phyloP scores from a whole-genome alignment of 2,888 invertebrate species.

The Scaptodrosophila latifasciaeformis region DNA sequence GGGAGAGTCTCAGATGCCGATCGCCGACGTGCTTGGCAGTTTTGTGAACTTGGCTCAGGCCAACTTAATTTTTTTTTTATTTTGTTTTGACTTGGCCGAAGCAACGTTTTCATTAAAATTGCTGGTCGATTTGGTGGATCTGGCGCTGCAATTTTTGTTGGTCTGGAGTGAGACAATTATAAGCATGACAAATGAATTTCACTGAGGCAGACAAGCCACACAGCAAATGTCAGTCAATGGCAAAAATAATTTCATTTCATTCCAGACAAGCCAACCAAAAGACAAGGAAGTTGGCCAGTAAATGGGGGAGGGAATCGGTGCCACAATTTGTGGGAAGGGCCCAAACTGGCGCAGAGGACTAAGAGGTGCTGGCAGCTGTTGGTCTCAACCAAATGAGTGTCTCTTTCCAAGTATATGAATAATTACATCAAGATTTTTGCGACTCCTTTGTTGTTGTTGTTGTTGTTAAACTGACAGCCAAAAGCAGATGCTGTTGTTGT shows the following conservation, averaged over 20 bases:
- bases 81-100: too few species aligned
- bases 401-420: slow-evolving; percentile 44
- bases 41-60: too few species aligned
- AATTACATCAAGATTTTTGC: slow-evolving; percentile 66
- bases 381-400: slow-evolving; percentile 8
- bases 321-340: background rate
- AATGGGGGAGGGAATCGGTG: slow-evolving; percentile 30
- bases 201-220: slow-evolving; percentile 17
- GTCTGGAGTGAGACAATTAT: slow-evolving; percentile 64
- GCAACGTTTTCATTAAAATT: slow-evolving; percentile 69
- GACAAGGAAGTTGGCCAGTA: slow-evolving; percentile 38
- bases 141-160: slow-evolving; percentile 54
- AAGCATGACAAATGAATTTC: slow-evolving; percentile 71
- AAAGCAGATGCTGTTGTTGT: background rate
- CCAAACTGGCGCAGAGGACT: slow-evolving; percentile 19
- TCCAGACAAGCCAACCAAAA: slow-evolving; percentile 20
- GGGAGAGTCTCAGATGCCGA: too few species aligned
- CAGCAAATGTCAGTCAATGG: slow-evolving; percentile 49
- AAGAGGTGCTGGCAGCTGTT: slow-evolving; percentile 33
- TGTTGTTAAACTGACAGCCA: too few species aligned
- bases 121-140: slow-evolving; percentile 37
- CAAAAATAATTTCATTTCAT: too few species aligned
- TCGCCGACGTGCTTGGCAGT: slow-evolving; percentile 49
- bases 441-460: slow-evolving; percentile 22
- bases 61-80: too few species aligned